Base-by-base conservation (phyloP, 2,797 vertebrate genomes). In the Spizella passerina region DNA sequence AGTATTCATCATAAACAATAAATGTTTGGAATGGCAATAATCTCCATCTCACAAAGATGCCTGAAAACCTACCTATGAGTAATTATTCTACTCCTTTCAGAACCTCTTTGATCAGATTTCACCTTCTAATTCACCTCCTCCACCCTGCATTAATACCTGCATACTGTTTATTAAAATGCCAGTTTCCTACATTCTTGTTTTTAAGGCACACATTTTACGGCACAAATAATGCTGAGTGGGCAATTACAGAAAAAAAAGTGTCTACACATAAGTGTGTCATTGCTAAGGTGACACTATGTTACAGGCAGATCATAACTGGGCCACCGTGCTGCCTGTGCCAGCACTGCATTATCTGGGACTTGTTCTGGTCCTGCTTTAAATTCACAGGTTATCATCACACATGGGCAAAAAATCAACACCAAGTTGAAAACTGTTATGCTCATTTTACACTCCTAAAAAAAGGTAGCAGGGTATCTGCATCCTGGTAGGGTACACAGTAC, bases 91-190 rank as follows among this genome's bases (percentile, higher is more conserved):
- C 39, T 88, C 52, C 44, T 91, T 82, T 80, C 61, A 71, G 71
- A 93, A 73, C 24, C 30, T 78, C 82, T 95, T 89, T 93, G 80
- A 86, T 83, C 86, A 93, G 66, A 49, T 87, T 80, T 18, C 81
- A 77, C 55, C 61, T 86, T 75, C 65, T 81, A 77, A 89, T 53
- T 90, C 27, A 76, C 38, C 53, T 82, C 57, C 43, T 44, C 36
- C 39, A 39, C 17, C 36, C 39, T 32, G 7, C 39, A 52, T 46
- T 61, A 71, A 38, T 85, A 92, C 50, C 50, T 86, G 17, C 72
- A 43, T 60, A 57, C 52, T 53, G 72, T 77, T 81, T 52, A 84
- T 76, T 90, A 63, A 91, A 90, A 84, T 52, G 29, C 17, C 29
- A 4, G 12, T 91, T 86, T 83, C 69, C 89, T 79, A 65, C 59